Evolutionary conservation across 2,888 invertebrate species (phyloP).

Genomic region (Thyatira batis): DNA sequence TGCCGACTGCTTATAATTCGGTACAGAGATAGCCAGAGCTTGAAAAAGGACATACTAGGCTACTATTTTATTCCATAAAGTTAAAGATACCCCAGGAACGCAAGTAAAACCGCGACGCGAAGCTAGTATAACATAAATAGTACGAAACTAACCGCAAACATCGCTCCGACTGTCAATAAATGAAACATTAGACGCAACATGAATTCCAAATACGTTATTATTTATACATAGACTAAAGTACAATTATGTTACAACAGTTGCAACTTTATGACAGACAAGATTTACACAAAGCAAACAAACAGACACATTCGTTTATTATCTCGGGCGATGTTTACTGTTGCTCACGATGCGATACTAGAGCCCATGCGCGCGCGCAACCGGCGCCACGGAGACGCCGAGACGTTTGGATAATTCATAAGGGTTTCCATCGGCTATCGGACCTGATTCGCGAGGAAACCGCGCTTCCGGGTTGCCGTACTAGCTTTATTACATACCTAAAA

Average conservation of each 20-base stretch:
- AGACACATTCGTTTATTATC: constrained; percentile 58
- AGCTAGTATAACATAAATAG: neutral
- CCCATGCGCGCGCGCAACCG: constrained; percentile 38
- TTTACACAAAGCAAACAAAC: constrained; percentile 51
- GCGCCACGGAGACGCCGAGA: constrained; percentile 60
- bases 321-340: constrained; percentile 55
- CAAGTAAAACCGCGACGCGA: too few relatives aligned
- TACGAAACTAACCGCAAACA: neutral
- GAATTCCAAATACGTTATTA: constrained; percentile 8
- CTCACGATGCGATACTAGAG: constrained; percentile 31
- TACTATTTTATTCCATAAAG: too few relatives aligned
- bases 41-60: too few relatives aligned
- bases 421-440: constrained; percentile 41
- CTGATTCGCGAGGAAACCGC: constrained; percentile 39
- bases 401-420: constrained; percentile 79
- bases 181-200: constrained; percentile 8
- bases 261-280: constrained; percentile 50
- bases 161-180: constrained; percentile 10
- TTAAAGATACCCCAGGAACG: too few relatives aligned
- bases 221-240: neutral
- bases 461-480: constrained; percentile 60
- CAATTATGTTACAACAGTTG: constrained; percentile 29
- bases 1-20: too few relatives aligned
- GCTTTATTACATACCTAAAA: constrained; percentile 49
- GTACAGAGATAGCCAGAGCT: too few relatives aligned